These are phyloP conservation scores for Campylomormyrus tamandua DNA, from an alignment of 2,113 vertebrate genomes.

Conservation along the genomic window DNA sequence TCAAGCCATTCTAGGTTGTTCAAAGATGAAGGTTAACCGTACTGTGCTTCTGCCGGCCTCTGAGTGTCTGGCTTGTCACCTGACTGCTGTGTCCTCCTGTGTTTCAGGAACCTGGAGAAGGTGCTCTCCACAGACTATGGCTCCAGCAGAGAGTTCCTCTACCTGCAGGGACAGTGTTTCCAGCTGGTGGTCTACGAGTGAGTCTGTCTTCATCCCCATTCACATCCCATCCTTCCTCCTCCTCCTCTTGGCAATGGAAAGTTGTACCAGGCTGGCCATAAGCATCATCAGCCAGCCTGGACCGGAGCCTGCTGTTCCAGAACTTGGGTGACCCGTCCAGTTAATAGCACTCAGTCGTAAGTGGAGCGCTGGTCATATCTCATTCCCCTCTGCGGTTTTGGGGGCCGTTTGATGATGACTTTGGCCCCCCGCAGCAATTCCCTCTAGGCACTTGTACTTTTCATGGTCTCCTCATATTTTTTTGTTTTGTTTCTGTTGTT, in stretches of 20 bases:
- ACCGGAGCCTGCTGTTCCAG: neutral
- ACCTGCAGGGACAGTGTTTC: constrained; percentile 54
- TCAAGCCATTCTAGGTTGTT: neutral
- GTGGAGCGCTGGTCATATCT: neutral
- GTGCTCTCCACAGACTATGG: constrained; percentile 53
- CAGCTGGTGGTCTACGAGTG: constrained; percentile 55
- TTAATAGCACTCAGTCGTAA: neutral
- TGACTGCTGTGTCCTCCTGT: neutral
- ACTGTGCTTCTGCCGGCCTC: neutral
- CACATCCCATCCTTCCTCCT: constrained; percentile 30
- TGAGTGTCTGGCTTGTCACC: neutral
- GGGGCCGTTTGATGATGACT: neutral
- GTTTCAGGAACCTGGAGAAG: constrained; percentile 48
- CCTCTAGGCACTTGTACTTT: neutral
- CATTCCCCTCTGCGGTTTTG: neutral
- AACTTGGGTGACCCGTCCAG: neutral
- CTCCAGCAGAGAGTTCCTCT: constrained; percentile 56
- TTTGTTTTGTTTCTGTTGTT: neutral
- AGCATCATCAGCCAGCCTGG: neutral
- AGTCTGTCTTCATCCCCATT: constrained; percentile 57
- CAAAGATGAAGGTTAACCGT: neutral
- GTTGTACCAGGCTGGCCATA: neutral
- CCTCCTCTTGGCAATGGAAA: neutral
- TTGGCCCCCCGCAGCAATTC: neutral
- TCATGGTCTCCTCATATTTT: neutral